Conservation (phyloP, 2,113 vertebrate species). For the Tachysurus vachellii region DNA sequence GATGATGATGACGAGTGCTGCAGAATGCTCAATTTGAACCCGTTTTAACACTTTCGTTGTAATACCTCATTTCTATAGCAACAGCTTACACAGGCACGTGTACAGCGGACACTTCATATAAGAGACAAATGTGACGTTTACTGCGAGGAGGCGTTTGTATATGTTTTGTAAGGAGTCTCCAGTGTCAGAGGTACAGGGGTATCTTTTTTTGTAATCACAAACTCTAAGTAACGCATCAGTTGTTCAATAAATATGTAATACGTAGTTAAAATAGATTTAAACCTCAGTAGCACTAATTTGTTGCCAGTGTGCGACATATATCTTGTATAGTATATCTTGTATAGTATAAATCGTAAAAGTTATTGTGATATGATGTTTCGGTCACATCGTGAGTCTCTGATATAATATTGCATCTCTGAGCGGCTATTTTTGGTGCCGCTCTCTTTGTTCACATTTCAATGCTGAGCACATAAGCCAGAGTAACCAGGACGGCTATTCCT, state of each 20-base stretch:
- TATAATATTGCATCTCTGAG: background rate
- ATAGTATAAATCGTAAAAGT: background rate
- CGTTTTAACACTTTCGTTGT: background rate
- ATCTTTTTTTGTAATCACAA: background rate
- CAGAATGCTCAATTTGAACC: too few relatives aligned
- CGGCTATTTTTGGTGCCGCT: slow-evolving; percentile 29
- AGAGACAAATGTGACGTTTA: background rate
- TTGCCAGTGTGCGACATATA: background rate
- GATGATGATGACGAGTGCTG: background rate
- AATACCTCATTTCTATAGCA: background rate
- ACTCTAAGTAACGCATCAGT: background rate
- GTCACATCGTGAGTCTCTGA: background rate
- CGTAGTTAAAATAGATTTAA: background rate
- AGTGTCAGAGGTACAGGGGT: too few relatives aligned
- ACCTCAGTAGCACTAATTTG: background rate
- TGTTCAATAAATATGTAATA: background rate
- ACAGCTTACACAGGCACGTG: background rate
- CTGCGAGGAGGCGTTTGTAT: too few relatives aligned
- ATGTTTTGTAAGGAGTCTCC: too few relatives aligned
- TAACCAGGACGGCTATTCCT: slow-evolving; percentile 31
- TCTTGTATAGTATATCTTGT: background rate
- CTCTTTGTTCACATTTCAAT: slow-evolving; percentile 35
- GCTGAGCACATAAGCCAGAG: slow-evolving; percentile 12
- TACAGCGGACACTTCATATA: background rate
- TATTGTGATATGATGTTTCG: background rate